Percentiles rank a stretch among this genome's conserved stretches.
Evolutionary conservation across 2,888 invertebrate species (phyloP).

Genomic region (Nycteola revayana): DNA sequence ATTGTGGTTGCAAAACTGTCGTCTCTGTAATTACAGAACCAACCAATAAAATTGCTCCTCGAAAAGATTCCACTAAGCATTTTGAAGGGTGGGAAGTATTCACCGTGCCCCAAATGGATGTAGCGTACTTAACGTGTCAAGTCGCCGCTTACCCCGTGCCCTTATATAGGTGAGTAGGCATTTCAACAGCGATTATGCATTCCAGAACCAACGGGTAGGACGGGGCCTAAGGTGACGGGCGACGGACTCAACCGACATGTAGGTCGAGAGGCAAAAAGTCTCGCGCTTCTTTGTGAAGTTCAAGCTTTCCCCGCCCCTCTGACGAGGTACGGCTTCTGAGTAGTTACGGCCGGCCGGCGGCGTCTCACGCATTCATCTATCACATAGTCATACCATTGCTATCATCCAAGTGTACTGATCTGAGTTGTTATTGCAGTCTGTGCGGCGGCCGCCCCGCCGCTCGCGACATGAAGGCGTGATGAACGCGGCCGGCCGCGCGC

Average conservation of each 20-base stretch:
- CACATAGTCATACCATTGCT: conserved; percentile 64
- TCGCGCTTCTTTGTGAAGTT: conserved; percentile 88
- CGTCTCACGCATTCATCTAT: conserved; percentile 76
- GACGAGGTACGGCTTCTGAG: conserved; percentile 85
- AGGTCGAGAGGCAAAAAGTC: conserved; percentile 66
- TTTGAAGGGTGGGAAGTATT: conserved; percentile 85
- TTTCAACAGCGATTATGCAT: conserved; percentile 50
- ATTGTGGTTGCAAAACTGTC: conserved; percentile 34
- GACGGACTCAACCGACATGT: conserved; percentile 83
- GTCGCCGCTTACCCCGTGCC: conserved; percentile 87
- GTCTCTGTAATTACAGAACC: conserved; percentile 83
- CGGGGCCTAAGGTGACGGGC: conserved; percentile 85
- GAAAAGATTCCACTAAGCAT: conserved; percentile 73
- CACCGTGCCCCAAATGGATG: conserved; percentile 69
- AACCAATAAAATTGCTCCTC: conserved; percentile 85
- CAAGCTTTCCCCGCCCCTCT: conserved; percentile 90
- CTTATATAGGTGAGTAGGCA: conserved; percentile 84
- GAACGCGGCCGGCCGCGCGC: conserved; percentile 78
- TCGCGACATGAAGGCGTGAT: conserved; percentile 75
- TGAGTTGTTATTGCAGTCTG: conserved; percentile 78
- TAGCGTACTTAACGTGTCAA: conserved; percentile 85
- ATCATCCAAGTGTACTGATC: conserved; percentile 73
- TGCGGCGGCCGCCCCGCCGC: conserved; percentile 67
- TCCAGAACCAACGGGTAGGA: conserved; percentile 87
- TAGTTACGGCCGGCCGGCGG: conserved; percentile 58